phyloP scores from a whole-genome alignment of 2,888 invertebrate species.

The Euclidia mi region DNA sequence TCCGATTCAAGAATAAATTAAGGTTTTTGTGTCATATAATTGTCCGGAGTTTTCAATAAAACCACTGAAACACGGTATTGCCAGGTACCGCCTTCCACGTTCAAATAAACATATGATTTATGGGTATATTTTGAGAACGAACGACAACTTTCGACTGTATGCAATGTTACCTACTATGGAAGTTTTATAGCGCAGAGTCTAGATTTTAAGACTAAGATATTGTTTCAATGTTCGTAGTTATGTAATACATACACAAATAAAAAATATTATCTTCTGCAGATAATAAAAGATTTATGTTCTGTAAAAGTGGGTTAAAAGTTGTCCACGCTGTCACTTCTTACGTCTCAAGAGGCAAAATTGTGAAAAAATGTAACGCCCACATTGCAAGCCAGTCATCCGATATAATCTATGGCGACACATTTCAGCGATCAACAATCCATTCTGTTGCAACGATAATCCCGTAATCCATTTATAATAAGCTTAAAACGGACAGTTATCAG shows the following conservation, averaged over 20 bases:
- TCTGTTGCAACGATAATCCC: not conserved
- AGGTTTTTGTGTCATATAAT: conserved; percentile 84
- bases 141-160: conserved; percentile 43
- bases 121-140: conserved; percentile 62
- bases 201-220: not conserved
- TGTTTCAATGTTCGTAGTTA: no score
- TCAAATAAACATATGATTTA: conserved; percentile 73
- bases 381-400: conserved; percentile 1
- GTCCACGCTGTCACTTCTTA: conserved; percentile 6
- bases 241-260: not conserved
- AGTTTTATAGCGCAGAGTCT: conserved; percentile 6
- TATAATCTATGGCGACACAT: conserved; percentile 10
- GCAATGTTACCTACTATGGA: conserved; percentile 31
- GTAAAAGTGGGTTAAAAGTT: not conserved
- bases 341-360: conserved; percentile 3
- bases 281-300: not conserved
- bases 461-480: conserved; percentile 3
- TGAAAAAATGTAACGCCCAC: conserved; percentile 1
- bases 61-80: conserved; percentile 59
- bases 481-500: not conserved
- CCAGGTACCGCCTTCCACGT: conserved; percentile 65
- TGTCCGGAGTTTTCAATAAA: conserved; percentile 71
- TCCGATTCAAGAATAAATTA: conserved; percentile 88
- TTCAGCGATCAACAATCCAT: not conserved
- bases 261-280: no score